phyloP scores from a whole-genome alignment of 2,888 invertebrate species.

The Tillus elongatus region DNA sequence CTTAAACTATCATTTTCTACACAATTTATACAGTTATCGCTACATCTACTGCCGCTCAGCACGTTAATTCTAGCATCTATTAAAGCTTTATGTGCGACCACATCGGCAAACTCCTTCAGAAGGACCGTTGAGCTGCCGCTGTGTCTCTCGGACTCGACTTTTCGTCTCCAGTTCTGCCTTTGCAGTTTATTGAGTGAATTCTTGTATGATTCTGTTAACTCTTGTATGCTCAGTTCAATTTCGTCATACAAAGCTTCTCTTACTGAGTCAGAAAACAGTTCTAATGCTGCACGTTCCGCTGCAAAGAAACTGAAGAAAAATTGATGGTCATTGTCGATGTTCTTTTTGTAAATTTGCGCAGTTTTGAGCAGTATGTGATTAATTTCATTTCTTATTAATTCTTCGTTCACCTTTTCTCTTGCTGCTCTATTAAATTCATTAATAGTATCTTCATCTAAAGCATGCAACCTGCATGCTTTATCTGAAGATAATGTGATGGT shows the following conservation, averaged over 20 bases:
- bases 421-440: conserved; percentile 69
- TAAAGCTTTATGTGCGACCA: conserved; percentile 64
- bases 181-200: conserved; percentile 53
- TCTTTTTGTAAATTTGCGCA: conserved; percentile 58
- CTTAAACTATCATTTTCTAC: conserved; percentile 22
- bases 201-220: conserved; percentile 59
- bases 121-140: conserved; percentile 44
- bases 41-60: conserved; percentile 54
- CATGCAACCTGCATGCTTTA: conserved; percentile 41
- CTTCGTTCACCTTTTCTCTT: conserved; percentile 63
- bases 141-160: conserved; percentile 44
- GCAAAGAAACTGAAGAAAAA: conserved; percentile 56
- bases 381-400: conserved; percentile 69
- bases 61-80: conserved; percentile 68
- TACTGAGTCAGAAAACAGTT: conserved; percentile 67
- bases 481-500: conserved; percentile 53
- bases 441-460: conserved; percentile 56
- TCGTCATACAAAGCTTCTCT: conserved; percentile 61
- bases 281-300: conserved; percentile 59
- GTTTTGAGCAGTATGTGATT: conserved; percentile 63
- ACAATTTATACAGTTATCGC: no score
- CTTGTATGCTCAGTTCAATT: conserved; percentile 61
- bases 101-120: conserved; percentile 58
- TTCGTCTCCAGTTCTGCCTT: conserved; percentile 42
- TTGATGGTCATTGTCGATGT: conserved; percentile 43